A percentile compares a stretch with the other conserved stretches of the same genome.
These are phyloP conservation scores for Periparus ater DNA, from an alignment of 2,797 vertebrate genomes.

Conservation along the genomic window DNA sequence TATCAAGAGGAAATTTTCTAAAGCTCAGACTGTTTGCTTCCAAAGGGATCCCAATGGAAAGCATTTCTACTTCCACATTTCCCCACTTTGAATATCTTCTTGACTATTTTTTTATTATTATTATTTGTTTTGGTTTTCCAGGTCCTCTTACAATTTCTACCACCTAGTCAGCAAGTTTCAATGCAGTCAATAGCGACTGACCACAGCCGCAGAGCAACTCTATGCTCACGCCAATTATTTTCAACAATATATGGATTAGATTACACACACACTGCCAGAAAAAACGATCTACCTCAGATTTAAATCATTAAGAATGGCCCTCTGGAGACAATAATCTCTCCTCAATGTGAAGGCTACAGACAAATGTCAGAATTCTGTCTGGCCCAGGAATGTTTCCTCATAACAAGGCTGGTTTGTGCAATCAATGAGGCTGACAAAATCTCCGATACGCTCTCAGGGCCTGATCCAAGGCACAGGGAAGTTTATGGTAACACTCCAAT, in stretches of 20 bases:
- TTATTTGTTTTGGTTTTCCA: neutral
- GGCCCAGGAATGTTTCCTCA: slow-evolving; percentile 50
- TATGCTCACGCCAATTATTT: slow-evolving; percentile 7
- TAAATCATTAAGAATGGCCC: slow-evolving; percentile 66
- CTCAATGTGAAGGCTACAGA: slow-evolving; percentile 63
- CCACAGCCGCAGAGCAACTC: slow-evolving; percentile 28
- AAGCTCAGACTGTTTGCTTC: neutral
- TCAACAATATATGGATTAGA: slow-evolving; percentile 59
- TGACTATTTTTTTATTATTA: neutral
- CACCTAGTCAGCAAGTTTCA: slow-evolving; percentile 28
- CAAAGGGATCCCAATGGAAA: neutral
- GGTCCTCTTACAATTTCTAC: neutral
- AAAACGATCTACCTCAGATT: slow-evolving; percentile 59
- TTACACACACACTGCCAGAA: slow-evolving; percentile 42
- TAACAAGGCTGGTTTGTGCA: slow-evolving; percentile 67
- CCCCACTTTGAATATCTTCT: neutral
- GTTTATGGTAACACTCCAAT: slow-evolving; percentile 44
- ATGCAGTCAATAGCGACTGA: neutral
- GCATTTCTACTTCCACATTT: slow-evolving; percentile 2
- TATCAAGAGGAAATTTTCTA: neutral
- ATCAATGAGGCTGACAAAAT: slow-evolving; percentile 58
- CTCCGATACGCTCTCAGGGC: slow-evolving; percentile 40
- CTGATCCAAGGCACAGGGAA: slow-evolving; percentile 23
- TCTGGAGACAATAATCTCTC: slow-evolving; percentile 58
- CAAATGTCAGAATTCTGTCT: slow-evolving; percentile 49